Percentiles rank a stretch among this genome's conserved stretches.
These are phyloP conservation scores for Tonatia bakeri DNA, from an alignment of 2,113 vertebrate species.

Conservation along the genomic window DNA sequence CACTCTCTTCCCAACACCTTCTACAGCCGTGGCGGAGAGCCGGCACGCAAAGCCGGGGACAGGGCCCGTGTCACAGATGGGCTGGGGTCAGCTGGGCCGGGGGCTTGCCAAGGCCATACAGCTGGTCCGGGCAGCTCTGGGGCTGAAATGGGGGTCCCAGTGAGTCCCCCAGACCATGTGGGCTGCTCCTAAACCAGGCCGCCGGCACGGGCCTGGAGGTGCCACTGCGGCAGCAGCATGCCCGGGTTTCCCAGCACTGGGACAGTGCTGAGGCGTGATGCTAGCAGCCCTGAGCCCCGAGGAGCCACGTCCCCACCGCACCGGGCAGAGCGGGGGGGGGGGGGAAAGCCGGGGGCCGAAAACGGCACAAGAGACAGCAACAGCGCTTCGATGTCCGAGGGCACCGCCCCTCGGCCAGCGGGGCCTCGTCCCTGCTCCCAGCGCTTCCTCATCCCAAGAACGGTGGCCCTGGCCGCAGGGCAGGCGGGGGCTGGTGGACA, in stretches of 20 bases:
- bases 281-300: accelerated
- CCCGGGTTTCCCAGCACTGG: accelerated
- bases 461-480: neutral
- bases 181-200: accelerated
- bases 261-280: accelerated
- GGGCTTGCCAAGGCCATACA: neutral
- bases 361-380: accelerated
- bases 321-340: neutral
- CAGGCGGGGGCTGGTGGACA: accelerated
- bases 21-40: too few species aligned
- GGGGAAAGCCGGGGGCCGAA: accelerated
- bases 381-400: accelerated
- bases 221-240: accelerated
- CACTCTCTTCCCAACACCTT: too few species aligned
- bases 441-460: accelerated
- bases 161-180: accelerated
- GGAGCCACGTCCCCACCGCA: neutral
- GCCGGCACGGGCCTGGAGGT: accelerated
- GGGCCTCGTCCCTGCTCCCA: neutral
- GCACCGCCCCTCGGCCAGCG: neutral
- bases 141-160: accelerated
- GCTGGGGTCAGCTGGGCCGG: neutral
- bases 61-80: accelerated
- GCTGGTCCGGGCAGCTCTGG: neutral
- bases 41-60: accelerated